Conservation (phyloP, 2,888 invertebrate species). For the Drosophila colorata region DNA sequence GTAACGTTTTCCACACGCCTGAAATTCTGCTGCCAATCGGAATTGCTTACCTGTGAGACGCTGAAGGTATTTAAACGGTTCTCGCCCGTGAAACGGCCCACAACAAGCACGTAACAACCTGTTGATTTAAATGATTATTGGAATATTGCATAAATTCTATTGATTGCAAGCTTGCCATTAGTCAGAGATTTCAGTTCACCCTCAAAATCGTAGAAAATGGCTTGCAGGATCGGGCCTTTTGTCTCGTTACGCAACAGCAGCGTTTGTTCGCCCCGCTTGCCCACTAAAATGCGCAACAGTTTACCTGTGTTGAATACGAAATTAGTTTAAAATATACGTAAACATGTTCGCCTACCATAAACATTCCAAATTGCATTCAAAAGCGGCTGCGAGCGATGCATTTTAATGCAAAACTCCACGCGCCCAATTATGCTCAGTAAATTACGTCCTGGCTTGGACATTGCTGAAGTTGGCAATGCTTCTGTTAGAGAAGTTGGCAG, state of each 20-base stretch:
- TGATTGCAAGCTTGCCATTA: constrained; percentile 35
- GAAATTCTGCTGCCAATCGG: constrained; percentile 60
- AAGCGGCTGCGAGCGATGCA: constrained; percentile 66
- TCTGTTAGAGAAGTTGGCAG: constrained; percentile 23
- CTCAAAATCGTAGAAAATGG: constrained; percentile 81
- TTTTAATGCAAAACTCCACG: constrained; percentile 78
- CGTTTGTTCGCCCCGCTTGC: constrained; percentile 75
- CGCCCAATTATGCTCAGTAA: constrained; percentile 73
- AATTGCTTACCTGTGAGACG: constrained; percentile 58
- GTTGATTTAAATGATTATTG: neutral
- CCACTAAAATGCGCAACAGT: constrained; percentile 73
- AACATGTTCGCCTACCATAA: constrained; percentile 69
- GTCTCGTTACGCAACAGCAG: constrained; percentile 73
- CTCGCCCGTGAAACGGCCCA: constrained; percentile 75
- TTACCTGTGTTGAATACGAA: constrained; percentile 64
- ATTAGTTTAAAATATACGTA: neutral
- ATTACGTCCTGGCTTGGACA: constrained; percentile 59
- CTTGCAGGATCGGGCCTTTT: constrained; percentile 81
- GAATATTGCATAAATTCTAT: neutral
- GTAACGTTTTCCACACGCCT: constrained; percentile 81
- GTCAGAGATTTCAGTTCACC: constrained; percentile 44
- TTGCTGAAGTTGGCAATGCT: constrained; percentile 30
- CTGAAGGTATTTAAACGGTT: constrained; percentile 80
- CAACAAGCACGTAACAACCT: constrained; percentile 77
- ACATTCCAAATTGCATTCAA: constrained; percentile 79